Evolutionary conservation across 2,888 invertebrate species (phyloP).

Genomic region (Meloe dianella): DNA sequence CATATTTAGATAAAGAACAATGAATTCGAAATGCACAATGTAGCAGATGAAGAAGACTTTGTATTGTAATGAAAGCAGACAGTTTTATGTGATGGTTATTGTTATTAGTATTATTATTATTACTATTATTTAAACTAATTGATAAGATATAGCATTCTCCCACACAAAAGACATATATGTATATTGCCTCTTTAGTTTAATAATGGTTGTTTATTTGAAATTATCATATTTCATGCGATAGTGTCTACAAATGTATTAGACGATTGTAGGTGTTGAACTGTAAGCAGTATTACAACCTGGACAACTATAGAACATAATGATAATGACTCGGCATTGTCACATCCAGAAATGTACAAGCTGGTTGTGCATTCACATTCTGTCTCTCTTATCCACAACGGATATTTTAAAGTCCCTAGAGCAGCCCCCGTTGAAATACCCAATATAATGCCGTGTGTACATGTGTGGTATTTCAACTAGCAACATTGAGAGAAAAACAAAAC

Average conservation of each 20-base stretch:
- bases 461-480: not conserved
- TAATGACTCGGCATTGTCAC: conserved; percentile 29
- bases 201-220: conserved; percentile 27
- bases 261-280: conserved; percentile 33
- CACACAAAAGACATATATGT: conserved; percentile 13
- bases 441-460: not conserved
- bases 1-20: too few species aligned
- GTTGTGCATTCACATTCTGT: conserved; percentile 8
- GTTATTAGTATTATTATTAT: not conserved
- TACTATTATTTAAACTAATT: not conserved
- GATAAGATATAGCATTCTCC: not conserved
- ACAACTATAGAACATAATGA: conserved; percentile 30
- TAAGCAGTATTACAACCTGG: conserved; percentile 30
- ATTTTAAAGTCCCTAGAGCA: conserved; percentile 17
- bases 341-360: conserved; percentile 16
- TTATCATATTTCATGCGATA: conserved; percentile 28
- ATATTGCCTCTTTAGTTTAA: conserved; percentile 12
- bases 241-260: conserved; percentile 32
- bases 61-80: too few species aligned
- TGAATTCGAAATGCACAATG: too few species aligned
- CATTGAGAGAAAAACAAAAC: not conserved
- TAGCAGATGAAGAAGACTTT: too few species aligned
- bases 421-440: not conserved
- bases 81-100: too few species aligned
- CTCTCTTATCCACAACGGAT: conserved; percentile 20